A percentile compares a stretch with the other conserved stretches of the same genome.
Conservation (phyloP, 2,888 invertebrate species). For the Prosopocoilus inquinatus region DNA sequence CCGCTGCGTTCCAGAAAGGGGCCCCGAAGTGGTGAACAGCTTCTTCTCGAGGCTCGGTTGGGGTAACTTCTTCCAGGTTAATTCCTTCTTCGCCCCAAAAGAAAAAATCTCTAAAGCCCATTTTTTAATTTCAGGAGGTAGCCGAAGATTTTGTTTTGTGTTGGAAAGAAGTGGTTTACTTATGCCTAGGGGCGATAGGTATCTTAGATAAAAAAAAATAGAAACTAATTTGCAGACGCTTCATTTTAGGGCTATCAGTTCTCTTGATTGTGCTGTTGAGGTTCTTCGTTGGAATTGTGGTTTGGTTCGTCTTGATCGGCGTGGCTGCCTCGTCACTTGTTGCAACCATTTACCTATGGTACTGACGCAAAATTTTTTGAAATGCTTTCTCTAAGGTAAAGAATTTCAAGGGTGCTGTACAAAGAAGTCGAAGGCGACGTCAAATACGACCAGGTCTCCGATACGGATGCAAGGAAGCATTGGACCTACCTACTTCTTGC, state of each 20-base stretch:
- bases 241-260: conserved; percentile 55
- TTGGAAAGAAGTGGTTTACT: conserved; percentile 60
- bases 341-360: conserved; percentile 63
- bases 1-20: conserved; percentile 54
- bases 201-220: conserved; percentile 32
- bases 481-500: conserved; percentile 57
- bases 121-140: conserved; percentile 52
- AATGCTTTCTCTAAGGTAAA: neutral
- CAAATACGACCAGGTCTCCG: conserved; percentile 24
- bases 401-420: conserved; percentile 50
- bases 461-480: conserved; percentile 39
- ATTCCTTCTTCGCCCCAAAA: conserved; percentile 14
- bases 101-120: conserved; percentile 6
- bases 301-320: conserved; percentile 61
- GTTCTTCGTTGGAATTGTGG: conserved; percentile 59
- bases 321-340: conserved; percentile 54
- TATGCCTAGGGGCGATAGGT: conserved; percentile 62
- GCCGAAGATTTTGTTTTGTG: conserved; percentile 60
- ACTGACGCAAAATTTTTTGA: conserved; percentile 30
- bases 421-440: conserved; percentile 41
- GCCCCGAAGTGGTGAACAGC: conserved; percentile 45
- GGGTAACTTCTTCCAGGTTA: conserved; percentile 54
- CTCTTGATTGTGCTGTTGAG: conserved; percentile 57
- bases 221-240: neutral
- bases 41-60: conserved; percentile 54